Percentiles rank a stretch among this genome's conserved stretches.
Conservation (phyloP, 2,797 vertebrate species). For the Clarias platycephalus region DNA sequence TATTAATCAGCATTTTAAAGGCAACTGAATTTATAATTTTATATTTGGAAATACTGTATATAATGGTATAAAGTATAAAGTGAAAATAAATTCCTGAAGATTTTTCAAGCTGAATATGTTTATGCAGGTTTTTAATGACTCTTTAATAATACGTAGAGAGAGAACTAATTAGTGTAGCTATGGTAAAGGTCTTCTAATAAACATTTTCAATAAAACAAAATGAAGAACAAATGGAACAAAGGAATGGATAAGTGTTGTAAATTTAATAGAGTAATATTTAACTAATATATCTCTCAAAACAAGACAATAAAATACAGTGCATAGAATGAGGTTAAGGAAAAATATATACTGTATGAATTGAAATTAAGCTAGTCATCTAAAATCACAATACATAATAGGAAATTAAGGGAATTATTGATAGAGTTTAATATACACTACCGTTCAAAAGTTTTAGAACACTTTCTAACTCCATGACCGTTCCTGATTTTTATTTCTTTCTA, state of each 20-base stretch:
- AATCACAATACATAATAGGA: not conserved
- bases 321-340: not conserved
- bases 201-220: not conserved
- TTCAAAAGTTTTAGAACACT: no score
- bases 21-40: not conserved
- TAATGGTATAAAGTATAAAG: not conserved
- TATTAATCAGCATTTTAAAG: conserved; percentile 8
- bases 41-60: not conserved
- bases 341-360: not conserved
- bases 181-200: not conserved
- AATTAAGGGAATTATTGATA: not conserved
- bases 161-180: not conserved
- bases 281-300: not conserved
- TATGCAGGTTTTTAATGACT: not conserved
- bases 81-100: not conserved
- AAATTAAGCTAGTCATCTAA: no score
- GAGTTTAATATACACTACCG: no score
- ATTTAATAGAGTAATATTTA: not conserved
- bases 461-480: no score
- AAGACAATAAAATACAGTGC: not conserved
- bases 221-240: not conserved
- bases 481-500: no score
- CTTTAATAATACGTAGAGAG: no score
- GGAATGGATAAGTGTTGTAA: not conserved
- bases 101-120: not conserved